These are phyloP conservation scores for Macrophya annulata DNA, from an alignment of 2,888 invertebrate species.

Conservation along the genomic window DNA sequence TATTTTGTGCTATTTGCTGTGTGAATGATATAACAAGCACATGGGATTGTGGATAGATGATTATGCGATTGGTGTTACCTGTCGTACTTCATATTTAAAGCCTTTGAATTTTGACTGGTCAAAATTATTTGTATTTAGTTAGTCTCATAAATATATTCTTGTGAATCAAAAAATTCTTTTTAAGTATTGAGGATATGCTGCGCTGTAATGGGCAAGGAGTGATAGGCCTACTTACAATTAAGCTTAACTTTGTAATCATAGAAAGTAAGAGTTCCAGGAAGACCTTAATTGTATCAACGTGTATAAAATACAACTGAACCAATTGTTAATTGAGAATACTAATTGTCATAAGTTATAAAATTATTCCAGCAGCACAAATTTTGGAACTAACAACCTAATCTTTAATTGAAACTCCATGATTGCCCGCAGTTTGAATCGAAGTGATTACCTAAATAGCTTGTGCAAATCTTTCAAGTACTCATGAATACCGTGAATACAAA, in stretches of 20 bases:
- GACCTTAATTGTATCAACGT: not conserved
- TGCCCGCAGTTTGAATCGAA: not conserved
- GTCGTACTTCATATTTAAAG: not conserved
- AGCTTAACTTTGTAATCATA: not conserved
- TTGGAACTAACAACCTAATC: not conserved
- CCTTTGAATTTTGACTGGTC: conserved; percentile 14
- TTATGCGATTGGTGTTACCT: not conserved
- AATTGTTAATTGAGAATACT: not conserved
- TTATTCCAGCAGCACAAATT: not conserved
- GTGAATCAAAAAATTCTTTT: conserved; percentile 16
- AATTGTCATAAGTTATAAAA: not conserved
- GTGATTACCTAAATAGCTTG: not conserved
- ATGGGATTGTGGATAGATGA: conserved; percentile 17
- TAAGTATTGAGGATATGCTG: not conserved
- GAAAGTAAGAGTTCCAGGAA: not conserved
- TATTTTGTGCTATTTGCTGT: conserved; percentile 14
- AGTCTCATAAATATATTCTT: not conserved
- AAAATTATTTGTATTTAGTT: conserved; percentile 5
- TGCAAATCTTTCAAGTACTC: not conserved
- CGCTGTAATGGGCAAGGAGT: not conserved
- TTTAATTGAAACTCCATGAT: not conserved
- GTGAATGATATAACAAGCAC: conserved; percentile 11
- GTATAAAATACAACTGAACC: not conserved
- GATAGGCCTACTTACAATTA: not conserved
- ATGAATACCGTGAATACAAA: not conserved